Percentiles rank a stretch among this genome's conserved stretches.
phyloP scores from a whole-genome alignment of 2,113 vertebrate genomes.

The Bungarus multicinctus region DNA sequence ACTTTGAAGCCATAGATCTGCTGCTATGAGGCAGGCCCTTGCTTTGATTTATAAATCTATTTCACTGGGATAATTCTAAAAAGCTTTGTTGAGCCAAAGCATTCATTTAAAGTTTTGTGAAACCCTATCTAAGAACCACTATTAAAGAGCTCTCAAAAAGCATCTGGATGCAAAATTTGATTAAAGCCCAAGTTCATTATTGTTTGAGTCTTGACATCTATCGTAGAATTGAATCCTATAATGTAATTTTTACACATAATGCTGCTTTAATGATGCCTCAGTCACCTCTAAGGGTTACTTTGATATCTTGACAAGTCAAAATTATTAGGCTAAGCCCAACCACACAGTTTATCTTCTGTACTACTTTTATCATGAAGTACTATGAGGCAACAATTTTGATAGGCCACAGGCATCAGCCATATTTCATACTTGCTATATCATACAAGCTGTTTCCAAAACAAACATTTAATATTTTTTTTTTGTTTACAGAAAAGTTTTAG shows the following conservation, averaged over 20 bases:
- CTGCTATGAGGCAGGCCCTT: not conserved
- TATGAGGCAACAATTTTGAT: not conserved
- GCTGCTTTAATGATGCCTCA: not conserved
- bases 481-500: not conserved
- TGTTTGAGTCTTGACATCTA: not conserved
- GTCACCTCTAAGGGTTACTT: not conserved
- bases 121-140: not conserved
- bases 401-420: not conserved
- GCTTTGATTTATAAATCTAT: not conserved
- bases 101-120: not conserved
- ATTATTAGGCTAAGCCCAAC: not conserved
- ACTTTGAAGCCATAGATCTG: not conserved
- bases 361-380: not conserved
- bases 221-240: not conserved
- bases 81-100: not conserved
- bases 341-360: not conserved
- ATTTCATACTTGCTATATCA: not conserved
- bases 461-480: not conserved
- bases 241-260: not conserved
- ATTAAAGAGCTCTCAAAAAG: not conserved
- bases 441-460: not conserved
- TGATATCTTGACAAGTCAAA: not conserved
- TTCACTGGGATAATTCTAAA: not conserved
- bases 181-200: not conserved
- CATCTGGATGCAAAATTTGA: not conserved